These are phyloP conservation scores for Neogale vison DNA, from an alignment of 2,113 vertebrate genomes.

Conservation along the genomic window DNA sequence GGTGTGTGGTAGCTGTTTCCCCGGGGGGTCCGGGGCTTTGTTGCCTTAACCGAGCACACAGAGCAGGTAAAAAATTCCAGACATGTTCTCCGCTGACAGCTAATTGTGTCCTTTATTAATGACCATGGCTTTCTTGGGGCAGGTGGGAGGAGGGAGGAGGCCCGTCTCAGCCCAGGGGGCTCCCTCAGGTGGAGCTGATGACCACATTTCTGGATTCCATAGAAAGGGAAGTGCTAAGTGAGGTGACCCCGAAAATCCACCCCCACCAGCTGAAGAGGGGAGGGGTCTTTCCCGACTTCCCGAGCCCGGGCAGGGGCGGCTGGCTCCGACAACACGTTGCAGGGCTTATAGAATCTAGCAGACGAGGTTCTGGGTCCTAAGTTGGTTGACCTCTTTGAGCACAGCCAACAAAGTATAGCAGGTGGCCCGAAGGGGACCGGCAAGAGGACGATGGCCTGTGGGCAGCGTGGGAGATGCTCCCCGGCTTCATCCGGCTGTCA, in stretches of 20 bases:
- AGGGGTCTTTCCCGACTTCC: conserved; percentile 29
- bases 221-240: conserved; percentile 14
- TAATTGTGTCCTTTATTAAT: conserved; percentile 81
- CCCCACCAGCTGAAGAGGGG: neutral
- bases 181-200: conserved; percentile 58
- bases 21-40: conserved; percentile 47
- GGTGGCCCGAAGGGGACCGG: neutral
- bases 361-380: neutral
- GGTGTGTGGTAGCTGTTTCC: conserved; percentile 66
- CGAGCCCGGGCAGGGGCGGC: neutral
- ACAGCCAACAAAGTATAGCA: neutral
- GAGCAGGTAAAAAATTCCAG: conserved; percentile 80
- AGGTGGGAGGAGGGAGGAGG: conserved; percentile 52
- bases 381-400: neutral
- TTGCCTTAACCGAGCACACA: conserved; percentile 73
- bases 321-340: neutral
- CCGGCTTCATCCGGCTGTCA: neutral
- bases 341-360: conserved; percentile 4
- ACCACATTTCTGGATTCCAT: conserved; percentile 54
- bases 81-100: conserved; percentile 77
- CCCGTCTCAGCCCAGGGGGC: neutral
- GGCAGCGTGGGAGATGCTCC: neutral
- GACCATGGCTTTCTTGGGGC: conserved; percentile 63
- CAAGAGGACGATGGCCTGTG: neutral
- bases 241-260: conserved; percentile 63